Conservation (phyloP, 2,888 invertebrate species). For the Apamea anceps region DNA sequence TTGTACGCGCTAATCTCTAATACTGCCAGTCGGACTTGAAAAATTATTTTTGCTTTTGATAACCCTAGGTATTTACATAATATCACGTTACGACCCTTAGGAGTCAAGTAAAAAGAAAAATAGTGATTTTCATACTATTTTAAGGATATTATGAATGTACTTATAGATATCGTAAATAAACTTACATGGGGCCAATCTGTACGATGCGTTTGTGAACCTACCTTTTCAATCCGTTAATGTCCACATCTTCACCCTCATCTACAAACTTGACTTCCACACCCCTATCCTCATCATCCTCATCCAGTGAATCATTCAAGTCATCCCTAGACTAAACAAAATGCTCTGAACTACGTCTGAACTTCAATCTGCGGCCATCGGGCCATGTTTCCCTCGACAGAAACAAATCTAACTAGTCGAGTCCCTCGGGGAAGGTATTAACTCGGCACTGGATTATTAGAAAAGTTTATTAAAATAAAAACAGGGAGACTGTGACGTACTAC, state of each 20-base stretch:
- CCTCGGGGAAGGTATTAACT: conserved; percentile 33
- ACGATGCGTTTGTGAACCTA: not conserved
- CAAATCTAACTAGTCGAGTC: conserved; percentile 48
- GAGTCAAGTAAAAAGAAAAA: not conserved
- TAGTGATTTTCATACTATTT: not conserved
- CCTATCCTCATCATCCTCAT: not conserved
- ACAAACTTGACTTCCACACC: not conserved
- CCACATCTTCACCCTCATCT: no score
- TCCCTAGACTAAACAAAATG: conserved; percentile 16
- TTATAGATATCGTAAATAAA: not conserved
- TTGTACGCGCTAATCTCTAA: no score
- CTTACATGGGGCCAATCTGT: not conserved
- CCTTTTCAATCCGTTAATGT: not conserved
- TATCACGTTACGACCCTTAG: no score
- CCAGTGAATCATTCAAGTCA: not conserved
- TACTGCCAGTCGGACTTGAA: not conserved
- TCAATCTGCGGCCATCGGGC: conserved; percentile 24
- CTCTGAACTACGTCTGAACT: conserved; percentile 32
- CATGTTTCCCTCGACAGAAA: conserved; percentile 23
- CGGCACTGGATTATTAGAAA: conserved; percentile 41
- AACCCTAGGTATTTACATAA: not conserved
- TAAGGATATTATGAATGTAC: not conserved
- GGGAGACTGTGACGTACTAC: conserved; percentile 21
- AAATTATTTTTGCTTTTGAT: not conserved
- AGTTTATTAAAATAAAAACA: conserved; percentile 50